Evolutionary conservation across 2,113 vertebrate species (phyloP).

Genomic region (Paramisgurnus dabryanus): DNA sequence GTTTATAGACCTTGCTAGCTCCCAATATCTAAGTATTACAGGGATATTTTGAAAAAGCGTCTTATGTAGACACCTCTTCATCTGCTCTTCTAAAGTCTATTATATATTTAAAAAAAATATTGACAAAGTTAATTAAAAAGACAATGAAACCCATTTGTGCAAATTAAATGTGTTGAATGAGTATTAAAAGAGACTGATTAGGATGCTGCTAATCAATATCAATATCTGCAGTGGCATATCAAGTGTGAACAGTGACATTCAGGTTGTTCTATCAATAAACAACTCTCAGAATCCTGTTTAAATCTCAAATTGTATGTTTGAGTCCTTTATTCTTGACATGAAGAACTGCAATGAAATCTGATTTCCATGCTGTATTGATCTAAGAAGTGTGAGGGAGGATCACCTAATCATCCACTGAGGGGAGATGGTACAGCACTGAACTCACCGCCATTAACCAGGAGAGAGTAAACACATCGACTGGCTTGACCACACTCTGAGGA

Average conservation of each 20-base stretch:
- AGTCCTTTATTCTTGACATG: slow-evolving; percentile 10
- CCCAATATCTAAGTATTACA: background rate
- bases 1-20: no score
- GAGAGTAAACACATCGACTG: slow-evolving; percentile 54
- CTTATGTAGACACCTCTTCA: background rate
- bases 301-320: slow-evolving; percentile 9
- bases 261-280: slow-evolving; percentile 19
- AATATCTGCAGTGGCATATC: slow-evolving; percentile 1
- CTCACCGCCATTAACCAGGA: slow-evolving; percentile 45
- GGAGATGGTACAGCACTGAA: slow-evolving; percentile 19
- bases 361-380: slow-evolving; percentile 49
- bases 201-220: slow-evolving; percentile 29
- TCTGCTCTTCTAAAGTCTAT: background rate
- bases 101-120: background rate
- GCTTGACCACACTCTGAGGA: slow-evolving; percentile 11
- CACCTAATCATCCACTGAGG: slow-evolving; percentile 38
- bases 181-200: slow-evolving; percentile 11
- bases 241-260: slow-evolving; percentile 12
- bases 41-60: background rate
- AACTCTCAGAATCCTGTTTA: slow-evolving; percentile 3
- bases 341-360: slow-evolving; percentile 44
- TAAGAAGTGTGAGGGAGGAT: slow-evolving; percentile 38
- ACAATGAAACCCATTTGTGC: background rate
- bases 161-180: background rate
- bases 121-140: background rate